phyloP scores from a whole-genome alignment of 2,113 vertebrate genomes.

The Cyanoliseus patagonus region DNA sequence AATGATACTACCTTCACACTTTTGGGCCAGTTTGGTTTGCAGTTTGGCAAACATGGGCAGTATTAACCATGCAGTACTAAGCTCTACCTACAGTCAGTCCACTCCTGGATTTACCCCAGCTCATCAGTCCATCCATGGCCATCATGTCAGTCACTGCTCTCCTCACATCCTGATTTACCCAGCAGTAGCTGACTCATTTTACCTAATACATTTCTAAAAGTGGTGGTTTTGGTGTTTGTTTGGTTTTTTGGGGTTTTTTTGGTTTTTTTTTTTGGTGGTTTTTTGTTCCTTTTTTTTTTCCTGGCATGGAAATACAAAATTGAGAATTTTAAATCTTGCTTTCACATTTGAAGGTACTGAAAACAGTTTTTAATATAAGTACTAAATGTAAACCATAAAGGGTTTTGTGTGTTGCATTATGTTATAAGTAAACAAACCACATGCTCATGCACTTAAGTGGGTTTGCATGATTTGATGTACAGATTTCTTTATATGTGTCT shows the following conservation, averaged over 20 bases:
- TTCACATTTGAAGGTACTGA: not conserved
- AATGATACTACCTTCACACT: not conserved
- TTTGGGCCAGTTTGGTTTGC: not conserved
- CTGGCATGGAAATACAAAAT: not conserved
- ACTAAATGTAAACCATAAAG: not conserved
- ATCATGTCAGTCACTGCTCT: not conserved
- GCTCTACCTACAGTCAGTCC: not conserved
- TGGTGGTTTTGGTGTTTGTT: not conserved
- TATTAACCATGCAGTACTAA: not conserved
- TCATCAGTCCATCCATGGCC: not conserved
- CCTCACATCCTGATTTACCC: not conserved
- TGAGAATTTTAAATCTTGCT: not conserved
- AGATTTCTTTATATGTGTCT: not conserved
- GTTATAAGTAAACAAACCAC: not conserved
- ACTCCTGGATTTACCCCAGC: not conserved
- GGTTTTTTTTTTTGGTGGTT: not conserved
- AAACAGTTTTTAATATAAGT: not conserved
- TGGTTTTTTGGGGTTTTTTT: too few relatives aligned
- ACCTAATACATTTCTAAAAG: not conserved
- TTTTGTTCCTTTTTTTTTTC: not conserved
- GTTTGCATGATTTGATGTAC: not conserved
- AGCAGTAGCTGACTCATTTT: not conserved
- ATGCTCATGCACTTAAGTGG: not conserved
- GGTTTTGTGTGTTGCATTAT: not conserved
- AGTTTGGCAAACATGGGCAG: not conserved